Percentiles rank a stretch among this genome's conserved stretches.
Conservation (phyloP, 1,140 invertebrate genomes). For the Eufriesea mexicana region DNA sequence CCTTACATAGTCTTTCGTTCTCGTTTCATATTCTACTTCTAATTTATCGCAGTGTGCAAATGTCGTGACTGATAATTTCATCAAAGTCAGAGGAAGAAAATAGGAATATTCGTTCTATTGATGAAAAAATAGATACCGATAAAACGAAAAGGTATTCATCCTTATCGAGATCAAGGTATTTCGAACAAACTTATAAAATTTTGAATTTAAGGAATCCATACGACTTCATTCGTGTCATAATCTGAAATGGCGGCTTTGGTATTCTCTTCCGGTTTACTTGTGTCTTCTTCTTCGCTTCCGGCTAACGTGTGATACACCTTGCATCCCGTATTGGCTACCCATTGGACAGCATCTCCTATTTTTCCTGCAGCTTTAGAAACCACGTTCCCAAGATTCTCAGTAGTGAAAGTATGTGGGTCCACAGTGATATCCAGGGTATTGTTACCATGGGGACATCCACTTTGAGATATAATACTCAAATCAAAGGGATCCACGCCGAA, state of each 20-base stretch:
- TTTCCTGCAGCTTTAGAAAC: conserved; percentile 88
- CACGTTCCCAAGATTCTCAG: conserved; percentile 86
- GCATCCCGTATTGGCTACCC: conserved; percentile 82
- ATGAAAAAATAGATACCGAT: not conserved
- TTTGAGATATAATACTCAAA: conserved; percentile 88
- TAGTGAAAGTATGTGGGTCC: conserved; percentile 88
- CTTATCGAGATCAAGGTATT: not conserved
- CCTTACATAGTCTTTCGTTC: conserved; percentile 25
- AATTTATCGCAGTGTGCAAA: not conserved
- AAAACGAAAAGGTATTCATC: not conserved
- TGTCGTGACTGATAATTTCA: not conserved
- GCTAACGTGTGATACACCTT: conserved; percentile 83
- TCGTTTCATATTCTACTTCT: not conserved
- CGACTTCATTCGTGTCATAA: conserved; percentile 79
- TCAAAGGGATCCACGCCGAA: conserved; percentile 89
- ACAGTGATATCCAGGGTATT: conserved; percentile 88
- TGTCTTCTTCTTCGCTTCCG: conserved; percentile 66
- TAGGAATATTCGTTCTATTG: not conserved
- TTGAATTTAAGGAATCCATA: conserved; percentile 77
- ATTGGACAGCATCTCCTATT: conserved; percentile 86
- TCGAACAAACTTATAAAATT: not conserved
- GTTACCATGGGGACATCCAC: conserved; percentile 84
- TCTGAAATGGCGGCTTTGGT: conserved; percentile 38
- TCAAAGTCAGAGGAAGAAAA: not conserved
- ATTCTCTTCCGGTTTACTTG: conserved; percentile 26